Evolutionary conservation across 2,888 invertebrate genomes (phyloP).

Genomic region (Diogma glabrata): DNA sequence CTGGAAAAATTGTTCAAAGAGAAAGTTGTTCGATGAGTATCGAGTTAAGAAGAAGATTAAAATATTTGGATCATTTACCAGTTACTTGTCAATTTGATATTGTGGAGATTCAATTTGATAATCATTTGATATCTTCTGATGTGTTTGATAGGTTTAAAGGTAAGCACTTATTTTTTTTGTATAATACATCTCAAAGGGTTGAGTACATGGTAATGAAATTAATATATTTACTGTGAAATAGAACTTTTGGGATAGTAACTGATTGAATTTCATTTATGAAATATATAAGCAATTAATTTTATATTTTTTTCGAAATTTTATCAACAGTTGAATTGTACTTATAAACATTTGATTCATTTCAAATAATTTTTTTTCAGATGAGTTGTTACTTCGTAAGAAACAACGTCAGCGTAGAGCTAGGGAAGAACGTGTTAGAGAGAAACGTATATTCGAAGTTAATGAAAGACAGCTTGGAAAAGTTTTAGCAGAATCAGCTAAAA

Average conservation of each 20-base stretch:
- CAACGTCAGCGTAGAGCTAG: constrained; percentile 57
- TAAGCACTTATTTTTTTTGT: too few species aligned
- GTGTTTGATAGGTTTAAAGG: constrained; percentile 60
- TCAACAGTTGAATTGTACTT: neutral
- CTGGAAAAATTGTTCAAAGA: constrained; percentile 73
- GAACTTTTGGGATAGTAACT: too few species aligned
- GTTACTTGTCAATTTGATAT: constrained; percentile 82
- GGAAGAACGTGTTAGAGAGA: constrained; percentile 70
- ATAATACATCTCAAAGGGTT: too few species aligned
- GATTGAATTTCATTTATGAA: too few species aligned
- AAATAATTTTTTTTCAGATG: constrained; percentile 40
- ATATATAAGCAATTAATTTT: too few species aligned
- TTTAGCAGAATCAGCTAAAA: constrained; percentile 45
- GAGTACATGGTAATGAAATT: too few species aligned
- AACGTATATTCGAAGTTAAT: constrained; percentile 60
- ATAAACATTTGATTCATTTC: neutral
- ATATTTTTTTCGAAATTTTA: too few species aligned
- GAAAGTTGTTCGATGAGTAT: constrained; percentile 78
- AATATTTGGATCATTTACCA: constrained; percentile 78
- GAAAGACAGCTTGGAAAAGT: constrained; percentile 58
- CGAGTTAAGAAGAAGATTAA: constrained; percentile 60
- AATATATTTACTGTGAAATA: too few species aligned
- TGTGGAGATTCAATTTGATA: constrained; percentile 71
- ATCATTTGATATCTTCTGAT: constrained; percentile 55
- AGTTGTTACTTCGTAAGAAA: constrained; percentile 58